Evolutionary conservation across 2,113 vertebrate species (phyloP), one percentile per base, ranked within the genome.

Genomic region (Orcinus orca): DNA sequence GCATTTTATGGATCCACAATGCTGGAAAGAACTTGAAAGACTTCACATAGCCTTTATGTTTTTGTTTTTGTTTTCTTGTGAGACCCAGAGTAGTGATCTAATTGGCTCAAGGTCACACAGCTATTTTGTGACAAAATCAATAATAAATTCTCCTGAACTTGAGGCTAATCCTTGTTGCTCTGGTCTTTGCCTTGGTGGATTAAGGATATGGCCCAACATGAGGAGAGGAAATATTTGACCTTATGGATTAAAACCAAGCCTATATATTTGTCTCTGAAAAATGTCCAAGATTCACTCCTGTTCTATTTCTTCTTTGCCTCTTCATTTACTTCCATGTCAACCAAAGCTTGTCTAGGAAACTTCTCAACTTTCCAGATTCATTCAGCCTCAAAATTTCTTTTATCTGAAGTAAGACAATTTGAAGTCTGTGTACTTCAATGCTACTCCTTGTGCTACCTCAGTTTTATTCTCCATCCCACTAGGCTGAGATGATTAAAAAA

Each of bases 241-340:
- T 73, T 81, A 70, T 63, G 33, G 73, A 81, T 94, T 91, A 74
- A 81, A 96, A 88, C 88, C 8, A 82, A 97, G 77, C 81, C 88
- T 91, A 73, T 73, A 31, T 76, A 88, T 86, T 91, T 95, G 77
- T 92, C 86, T 95, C 71, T 96, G 93, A 97, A 97, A 96, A 89
- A 74, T 83, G 86, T 81, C 85, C 80, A 94, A 89, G 77, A 91
- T 55, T 96, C 33, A 80, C 18, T 91, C 38, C 33, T 82, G 8
- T 88, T 95, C 60, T 92, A 14, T 76, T 87, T 85, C 74, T 33
- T 96, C 38, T 79, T 81, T 93, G 76, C n/a, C n/a, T 85, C 97
- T 85, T 73, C 50, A 53, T 81, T 94, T 87, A 67, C 53, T 81
- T 53, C 47, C 23, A 12, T 44, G 25, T 93, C 73, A 95, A 73